Evolutionary conservation across 2,797 vertebrate genomes (phyloP).

Genomic region (Chrosomus eos): DNA sequence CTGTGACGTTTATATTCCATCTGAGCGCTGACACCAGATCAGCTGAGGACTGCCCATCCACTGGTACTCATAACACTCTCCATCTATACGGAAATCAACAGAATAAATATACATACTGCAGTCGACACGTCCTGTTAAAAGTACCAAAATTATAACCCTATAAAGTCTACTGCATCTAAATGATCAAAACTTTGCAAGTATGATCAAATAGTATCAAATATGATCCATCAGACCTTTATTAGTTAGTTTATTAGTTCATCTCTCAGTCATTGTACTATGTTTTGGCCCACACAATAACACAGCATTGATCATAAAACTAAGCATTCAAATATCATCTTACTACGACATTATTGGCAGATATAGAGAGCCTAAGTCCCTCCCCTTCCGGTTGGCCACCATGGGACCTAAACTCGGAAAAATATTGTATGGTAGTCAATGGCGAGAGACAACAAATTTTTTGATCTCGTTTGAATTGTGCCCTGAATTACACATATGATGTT

Average conservation of each 20-base stretch:
- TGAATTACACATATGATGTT: no score
- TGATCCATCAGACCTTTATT: no score
- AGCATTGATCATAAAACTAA: not conserved
- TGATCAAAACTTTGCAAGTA: no score
- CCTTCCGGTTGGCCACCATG: no score
- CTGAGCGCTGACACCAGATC: slow-evolving; percentile 94
- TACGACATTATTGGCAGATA: not conserved
- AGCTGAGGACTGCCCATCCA: slow-evolving; percentile 86
- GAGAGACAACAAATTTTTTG: no score
- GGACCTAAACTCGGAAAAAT: no score
- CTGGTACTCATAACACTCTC: slow-evolving; percentile 92
- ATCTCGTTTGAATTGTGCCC: no score
- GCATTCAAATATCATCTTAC: not conserved
- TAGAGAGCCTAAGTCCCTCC: no score
- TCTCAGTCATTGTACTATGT: not conserved
- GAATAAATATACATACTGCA: not conserved
- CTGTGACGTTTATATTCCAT: slow-evolving; percentile 93
- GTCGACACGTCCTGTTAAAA: not conserved
- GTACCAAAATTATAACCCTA: not conserved
- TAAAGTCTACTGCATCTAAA: not conserved
- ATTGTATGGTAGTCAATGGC: no score
- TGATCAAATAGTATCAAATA: no score
- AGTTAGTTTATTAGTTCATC: no score
- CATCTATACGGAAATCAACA: slow-evolving; percentile 74
- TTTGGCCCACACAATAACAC: not conserved